phyloP scores from a whole-genome alignment of 1,140 invertebrate genomes.

The Hypsibius dujardini region DNA sequence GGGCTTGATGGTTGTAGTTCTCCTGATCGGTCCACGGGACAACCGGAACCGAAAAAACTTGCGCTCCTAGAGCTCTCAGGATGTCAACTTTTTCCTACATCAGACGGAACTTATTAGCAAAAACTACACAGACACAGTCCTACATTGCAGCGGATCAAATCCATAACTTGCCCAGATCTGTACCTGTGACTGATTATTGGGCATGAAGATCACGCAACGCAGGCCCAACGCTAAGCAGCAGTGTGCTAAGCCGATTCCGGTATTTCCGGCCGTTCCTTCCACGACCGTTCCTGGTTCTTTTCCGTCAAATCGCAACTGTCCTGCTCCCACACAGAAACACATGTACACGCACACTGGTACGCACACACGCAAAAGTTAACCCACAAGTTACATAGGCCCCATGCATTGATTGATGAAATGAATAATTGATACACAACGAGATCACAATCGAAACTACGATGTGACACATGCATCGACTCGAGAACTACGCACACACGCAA shows the following conservation, averaged over 20 bases:
- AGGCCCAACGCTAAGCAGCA: constrained; percentile 33
- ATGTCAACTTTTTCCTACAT: constrained; percentile 33
- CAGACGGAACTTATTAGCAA: constrained; percentile 1
- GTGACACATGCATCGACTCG: too few relatives aligned
- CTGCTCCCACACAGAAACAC: constrained; percentile 25
- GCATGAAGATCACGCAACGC: constrained; percentile 35
- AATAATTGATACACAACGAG: too few relatives aligned
- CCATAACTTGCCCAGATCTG: constrained; percentile 23
- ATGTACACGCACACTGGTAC: background rate
- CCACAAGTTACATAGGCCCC: too few relatives aligned
- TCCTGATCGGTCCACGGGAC: constrained; percentile 31
- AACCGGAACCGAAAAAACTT: constrained; percentile 30
- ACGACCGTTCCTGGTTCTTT: constrained; percentile 30
- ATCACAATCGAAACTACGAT: too few relatives aligned
- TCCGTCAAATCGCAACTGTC: constrained; percentile 31
- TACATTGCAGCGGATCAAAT: constrained; percentile 20
- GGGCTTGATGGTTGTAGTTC: constrained; percentile 34
- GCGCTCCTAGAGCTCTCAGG: constrained; percentile 30
- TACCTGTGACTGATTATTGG: constrained; percentile 33
- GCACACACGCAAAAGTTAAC: too few relatives aligned
- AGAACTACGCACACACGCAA: too few relatives aligned
- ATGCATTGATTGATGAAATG: too few relatives aligned
- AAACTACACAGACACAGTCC: constrained; percentile 6
- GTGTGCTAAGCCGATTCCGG: constrained; percentile 36
- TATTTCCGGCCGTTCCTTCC: constrained; percentile 37